These are phyloP conservation scores for Epizoanthus ramosus DNA, from an alignment of 92 coral and sea anemone species.

Conservation along the genomic window DNA sequence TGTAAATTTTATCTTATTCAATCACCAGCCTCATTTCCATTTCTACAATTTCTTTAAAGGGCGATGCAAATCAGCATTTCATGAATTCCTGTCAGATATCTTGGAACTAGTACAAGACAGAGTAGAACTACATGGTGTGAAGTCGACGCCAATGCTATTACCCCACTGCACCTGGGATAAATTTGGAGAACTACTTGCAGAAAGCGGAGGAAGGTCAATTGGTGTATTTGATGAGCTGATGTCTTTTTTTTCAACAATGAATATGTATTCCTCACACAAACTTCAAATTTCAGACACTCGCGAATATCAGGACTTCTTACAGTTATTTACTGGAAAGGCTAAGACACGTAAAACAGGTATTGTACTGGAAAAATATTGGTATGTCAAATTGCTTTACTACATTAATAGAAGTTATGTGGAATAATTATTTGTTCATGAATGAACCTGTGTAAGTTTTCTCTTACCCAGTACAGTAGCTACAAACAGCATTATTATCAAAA, in stretches of 20 bases:
- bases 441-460: no score
- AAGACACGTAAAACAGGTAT: slow-evolving; percentile 40
- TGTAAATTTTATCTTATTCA: no score
- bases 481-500: no score
- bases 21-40: neutral
- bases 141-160: slow-evolving; percentile 31
- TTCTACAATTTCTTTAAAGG: slow-evolving; percentile 35
- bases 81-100: slow-evolving; percentile 38
- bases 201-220: slow-evolving; percentile 51
- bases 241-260: slow-evolving; percentile 63
- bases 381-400: no score
- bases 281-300: slow-evolving; percentile 27
- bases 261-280: slow-evolving; percentile 35
- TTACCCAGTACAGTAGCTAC: no score
- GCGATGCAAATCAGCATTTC: slow-evolving; percentile 63
- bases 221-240: slow-evolving; percentile 68
- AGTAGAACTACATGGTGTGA: neutral
- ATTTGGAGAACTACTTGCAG: slow-evolving; percentile 66
- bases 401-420: no score
- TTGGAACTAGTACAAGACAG: slow-evolving; percentile 36
- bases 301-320: slow-evolving; percentile 39
- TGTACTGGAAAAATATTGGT: neutral
- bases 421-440: no score
- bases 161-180: slow-evolving; percentile 77
- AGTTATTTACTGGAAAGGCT: slow-evolving; percentile 41